Conservation (phyloP, 2,888 invertebrate species). For the Xanthia icteritia region DNA sequence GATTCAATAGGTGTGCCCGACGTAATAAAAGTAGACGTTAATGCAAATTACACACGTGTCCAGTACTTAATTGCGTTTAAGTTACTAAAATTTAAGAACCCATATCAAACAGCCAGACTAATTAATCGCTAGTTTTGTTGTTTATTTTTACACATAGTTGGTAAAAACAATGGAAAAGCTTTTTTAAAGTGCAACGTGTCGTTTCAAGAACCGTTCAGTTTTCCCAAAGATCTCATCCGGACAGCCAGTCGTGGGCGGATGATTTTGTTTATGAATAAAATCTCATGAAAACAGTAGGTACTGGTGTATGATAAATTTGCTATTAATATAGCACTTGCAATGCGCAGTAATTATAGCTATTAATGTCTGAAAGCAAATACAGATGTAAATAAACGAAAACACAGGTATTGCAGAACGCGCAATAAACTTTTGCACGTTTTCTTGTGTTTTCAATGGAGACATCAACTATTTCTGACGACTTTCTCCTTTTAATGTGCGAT, state of each 20-base stretch:
- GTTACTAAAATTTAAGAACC: not conserved
- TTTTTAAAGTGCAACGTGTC: not conserved
- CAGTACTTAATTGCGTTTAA: not conserved
- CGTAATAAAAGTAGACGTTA: slow-evolving; percentile 23
- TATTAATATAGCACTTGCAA: slow-evolving; percentile 50
- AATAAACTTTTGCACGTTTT: slow-evolving; percentile 48
- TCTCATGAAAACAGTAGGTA: slow-evolving; percentile 18
- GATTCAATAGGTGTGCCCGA: slow-evolving; percentile 41
- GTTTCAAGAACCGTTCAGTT: not conserved
- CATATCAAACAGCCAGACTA: not conserved
- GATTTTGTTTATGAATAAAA: slow-evolving; percentile 46
- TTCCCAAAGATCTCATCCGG: not conserved
- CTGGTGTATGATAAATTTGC: slow-evolving; percentile 32
- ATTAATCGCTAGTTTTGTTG: not conserved
- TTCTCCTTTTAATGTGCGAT: slow-evolving; percentile 59
- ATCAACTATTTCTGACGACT: slow-evolving; percentile 50
- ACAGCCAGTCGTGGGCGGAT: slow-evolving; percentile 7
- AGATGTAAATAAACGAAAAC: slow-evolving; percentile 44
- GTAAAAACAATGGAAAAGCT: not conserved
- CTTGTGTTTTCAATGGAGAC: slow-evolving; percentile 51
- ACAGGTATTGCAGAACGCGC: slow-evolving; percentile 22
- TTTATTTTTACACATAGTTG: not conserved
- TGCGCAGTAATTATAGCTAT: slow-evolving; percentile 43
- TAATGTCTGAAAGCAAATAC: slow-evolving; percentile 47
- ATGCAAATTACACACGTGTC: slow-evolving; percentile 4